Evolutionary conservation across 1,140 invertebrate species (phyloP).

Genomic region (Cryptotermes secundus): DNA sequence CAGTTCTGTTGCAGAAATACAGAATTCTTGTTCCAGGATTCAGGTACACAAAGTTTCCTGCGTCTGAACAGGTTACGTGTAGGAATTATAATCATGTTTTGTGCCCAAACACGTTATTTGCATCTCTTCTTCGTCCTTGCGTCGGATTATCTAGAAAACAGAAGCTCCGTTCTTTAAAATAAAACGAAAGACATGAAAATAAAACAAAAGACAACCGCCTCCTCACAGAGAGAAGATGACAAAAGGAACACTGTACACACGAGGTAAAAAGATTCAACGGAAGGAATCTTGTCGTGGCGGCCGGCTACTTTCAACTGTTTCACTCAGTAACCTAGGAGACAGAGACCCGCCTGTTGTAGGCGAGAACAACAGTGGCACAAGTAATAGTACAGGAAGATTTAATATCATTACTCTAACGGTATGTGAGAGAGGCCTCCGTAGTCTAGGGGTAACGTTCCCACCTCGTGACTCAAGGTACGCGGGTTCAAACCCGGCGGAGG

Average conservation of each 20-base stretch:
- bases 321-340: background rate
- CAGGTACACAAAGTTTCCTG: background rate
- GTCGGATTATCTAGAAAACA: background rate
- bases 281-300: conserved; percentile 3
- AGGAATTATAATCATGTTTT: background rate
- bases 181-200: background rate
- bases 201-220: background rate
- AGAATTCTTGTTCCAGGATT: too few relatives aligned
- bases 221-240: background rate
- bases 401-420: too few relatives aligned
- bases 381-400: background rate
- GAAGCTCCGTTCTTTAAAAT: background rate
- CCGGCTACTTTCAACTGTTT: background rate
- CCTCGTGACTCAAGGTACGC: too few relatives aligned
- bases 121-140: background rate
- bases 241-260: background rate
- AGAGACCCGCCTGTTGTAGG: background rate
- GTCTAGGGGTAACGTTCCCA: too few relatives aligned
- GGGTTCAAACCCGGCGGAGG: too few relatives aligned
- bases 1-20: too few relatives aligned
- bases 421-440: too few relatives aligned
- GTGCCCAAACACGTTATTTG: background rate
- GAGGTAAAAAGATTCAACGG: background rate
- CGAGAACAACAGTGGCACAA: background rate
- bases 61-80: background rate